Evolutionary conservation across 2,113 vertebrate species (phyloP).

Genomic region (Anarhynchus alexandrinus): DNA sequence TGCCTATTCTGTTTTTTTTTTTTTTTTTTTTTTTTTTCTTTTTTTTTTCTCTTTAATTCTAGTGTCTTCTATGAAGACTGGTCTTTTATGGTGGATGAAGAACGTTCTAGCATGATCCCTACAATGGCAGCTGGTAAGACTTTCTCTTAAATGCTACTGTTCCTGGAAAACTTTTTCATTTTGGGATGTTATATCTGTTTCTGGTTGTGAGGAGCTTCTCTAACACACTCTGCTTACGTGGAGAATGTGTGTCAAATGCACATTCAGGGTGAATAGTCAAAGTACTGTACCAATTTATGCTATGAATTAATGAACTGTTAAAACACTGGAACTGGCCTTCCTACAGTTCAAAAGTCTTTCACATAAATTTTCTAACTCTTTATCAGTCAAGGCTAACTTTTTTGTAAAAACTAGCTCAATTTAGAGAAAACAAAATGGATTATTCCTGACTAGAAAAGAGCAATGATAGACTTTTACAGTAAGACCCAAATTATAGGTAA

Average conservation of each 20-base stretch:
- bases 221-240: not conserved
- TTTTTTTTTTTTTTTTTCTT: too few species aligned
- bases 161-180: not conserved
- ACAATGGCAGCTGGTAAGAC: slow-evolving; percentile 95
- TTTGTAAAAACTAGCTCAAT: not conserved
- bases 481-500: not conserved
- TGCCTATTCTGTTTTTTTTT: not conserved
- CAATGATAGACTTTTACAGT: not conserved
- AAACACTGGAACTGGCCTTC: not conserved
- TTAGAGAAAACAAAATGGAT: not conserved
- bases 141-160: not conserved
- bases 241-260: not conserved
- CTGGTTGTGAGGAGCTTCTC: not conserved
- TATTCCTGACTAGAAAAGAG: not conserved
- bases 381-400: not conserved
- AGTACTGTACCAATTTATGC: not conserved
- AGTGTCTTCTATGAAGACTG: slow-evolving; percentile 98
- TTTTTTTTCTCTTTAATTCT: not conserved
- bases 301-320: not conserved
- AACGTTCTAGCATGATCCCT: slow-evolving; percentile 95
- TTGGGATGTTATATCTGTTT: not conserved
- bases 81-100: slow-evolving; percentile 95
- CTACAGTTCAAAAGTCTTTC: not conserved
- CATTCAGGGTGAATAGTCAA: not conserved
- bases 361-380: not conserved